phyloP scores from a whole-genome alignment of 2,797 vertebrate species.

The Peromyscus attwateri region DNA sequence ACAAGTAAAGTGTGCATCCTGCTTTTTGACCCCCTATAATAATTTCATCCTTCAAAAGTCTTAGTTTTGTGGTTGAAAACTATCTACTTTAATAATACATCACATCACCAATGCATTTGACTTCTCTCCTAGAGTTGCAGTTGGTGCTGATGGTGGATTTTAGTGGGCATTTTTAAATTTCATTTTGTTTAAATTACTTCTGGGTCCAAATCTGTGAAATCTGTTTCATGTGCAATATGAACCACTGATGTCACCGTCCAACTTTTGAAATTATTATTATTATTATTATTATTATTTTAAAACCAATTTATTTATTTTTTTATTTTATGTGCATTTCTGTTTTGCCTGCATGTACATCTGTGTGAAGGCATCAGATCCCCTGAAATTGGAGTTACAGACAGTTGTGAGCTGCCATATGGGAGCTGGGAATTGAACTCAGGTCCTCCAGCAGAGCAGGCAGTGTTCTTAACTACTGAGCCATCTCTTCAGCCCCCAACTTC shows the following conservation, averaged over 20 bases:
- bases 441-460: neutral
- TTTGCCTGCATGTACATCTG: neutral
- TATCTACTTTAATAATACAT: neutral
- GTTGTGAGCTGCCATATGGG: neutral
- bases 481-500: neutral
- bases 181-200: neutral
- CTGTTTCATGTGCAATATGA: neutral
- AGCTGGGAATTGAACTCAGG: neutral
- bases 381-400: neutral
- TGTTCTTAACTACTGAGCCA: neutral
- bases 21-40: conserved; percentile 14
- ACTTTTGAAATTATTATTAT: neutral
- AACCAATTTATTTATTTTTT: neutral
- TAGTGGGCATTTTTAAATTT: neutral
- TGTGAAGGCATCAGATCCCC: neutral
- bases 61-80: conserved; percentile 20
- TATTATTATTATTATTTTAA: neutral
- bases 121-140: neutral
- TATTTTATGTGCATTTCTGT: neutral
- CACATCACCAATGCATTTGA: neutral
- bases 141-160: neutral
- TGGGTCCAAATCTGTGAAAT: neutral
- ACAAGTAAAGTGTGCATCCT: neutral
- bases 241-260: neutral
- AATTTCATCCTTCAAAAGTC: neutral